Percentiles rank a stretch among this genome's conserved stretches.
phyloP scores from a whole-genome alignment of 2,888 invertebrate species.

The Microdon myrmicae region DNA sequence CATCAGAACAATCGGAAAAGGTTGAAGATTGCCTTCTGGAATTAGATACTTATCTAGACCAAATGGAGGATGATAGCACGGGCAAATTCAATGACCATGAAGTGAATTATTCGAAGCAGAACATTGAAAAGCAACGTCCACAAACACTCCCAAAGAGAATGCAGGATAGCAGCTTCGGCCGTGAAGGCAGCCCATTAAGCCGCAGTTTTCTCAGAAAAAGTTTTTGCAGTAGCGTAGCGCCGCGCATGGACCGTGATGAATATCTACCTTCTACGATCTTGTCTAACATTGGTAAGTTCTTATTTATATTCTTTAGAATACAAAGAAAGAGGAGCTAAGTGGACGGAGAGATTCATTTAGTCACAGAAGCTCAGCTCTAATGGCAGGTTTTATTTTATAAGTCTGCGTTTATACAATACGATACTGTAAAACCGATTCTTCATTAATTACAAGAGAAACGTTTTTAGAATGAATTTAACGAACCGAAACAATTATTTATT shows the following conservation, averaged over 20 bases:
- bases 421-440: too few relatives aligned
- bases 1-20: slow-evolving; percentile 54
- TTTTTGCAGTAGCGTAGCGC: slow-evolving; percentile 31
- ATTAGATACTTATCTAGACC: slow-evolving; percentile 69
- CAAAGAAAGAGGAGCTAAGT: too few relatives aligned
- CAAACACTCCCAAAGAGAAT: slow-evolving; percentile 44
- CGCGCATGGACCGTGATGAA: slow-evolving; percentile 11
- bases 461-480: too few relatives aligned
- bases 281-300: too few relatives aligned
- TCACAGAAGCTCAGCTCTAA: too few relatives aligned
- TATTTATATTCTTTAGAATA: too few relatives aligned
- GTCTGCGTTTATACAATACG: too few relatives aligned
- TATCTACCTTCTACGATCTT: too few relatives aligned
- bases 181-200: slow-evolving; percentile 25
- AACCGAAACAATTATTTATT: too few relatives aligned
- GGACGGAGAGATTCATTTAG: too few relatives aligned
- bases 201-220: slow-evolving; percentile 39
- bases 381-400: too few relatives aligned
- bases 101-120: slow-evolving; percentile 31
- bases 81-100: slow-evolving; percentile 46
- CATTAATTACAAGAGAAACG: too few relatives aligned
- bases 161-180: slow-evolving; percentile 21
- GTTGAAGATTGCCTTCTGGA: slow-evolving; percentile 69
- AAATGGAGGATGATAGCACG: slow-evolving; percentile 61
- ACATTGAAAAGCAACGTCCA: slow-evolving; percentile 14